Conservation (phyloP, 2,888 invertebrate genomes). For the Parthenolecanium corni region DNA sequence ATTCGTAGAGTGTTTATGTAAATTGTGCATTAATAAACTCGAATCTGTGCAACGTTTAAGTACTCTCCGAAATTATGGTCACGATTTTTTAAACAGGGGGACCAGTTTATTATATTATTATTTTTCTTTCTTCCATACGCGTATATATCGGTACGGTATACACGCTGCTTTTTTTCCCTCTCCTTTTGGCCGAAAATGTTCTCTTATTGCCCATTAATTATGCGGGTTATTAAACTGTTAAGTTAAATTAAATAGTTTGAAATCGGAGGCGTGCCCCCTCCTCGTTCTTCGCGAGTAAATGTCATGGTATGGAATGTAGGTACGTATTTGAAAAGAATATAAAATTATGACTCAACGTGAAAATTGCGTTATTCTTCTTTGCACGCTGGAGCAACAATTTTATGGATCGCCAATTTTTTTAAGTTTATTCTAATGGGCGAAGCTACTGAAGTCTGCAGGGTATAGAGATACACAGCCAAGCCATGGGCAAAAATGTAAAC, state of each 20-base stretch:
- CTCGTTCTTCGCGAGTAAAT: background rate
- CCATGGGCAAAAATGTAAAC: too few relatives aligned
- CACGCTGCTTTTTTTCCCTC: too few relatives aligned
- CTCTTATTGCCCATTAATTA: conserved; percentile 28
- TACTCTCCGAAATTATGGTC: conserved; percentile 26
- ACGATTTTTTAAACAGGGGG: conserved; percentile 22
- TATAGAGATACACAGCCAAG: too few relatives aligned
- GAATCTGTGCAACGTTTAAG: conserved; percentile 27
- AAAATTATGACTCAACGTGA: background rate
- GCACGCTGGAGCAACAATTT: too few relatives aligned
- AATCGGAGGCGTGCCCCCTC: conserved; percentile 22
- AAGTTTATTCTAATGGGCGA: too few relatives aligned
- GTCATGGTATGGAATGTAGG: conserved; percentile 6
- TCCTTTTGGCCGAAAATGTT: conserved; percentile 27
- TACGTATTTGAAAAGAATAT: background rate
- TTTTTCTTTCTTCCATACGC: background rate
- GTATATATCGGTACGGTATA: too few relatives aligned
- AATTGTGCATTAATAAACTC: conserved; percentile 27
- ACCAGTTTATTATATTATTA: conserved; percentile 27
- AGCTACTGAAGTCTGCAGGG: too few relatives aligned
- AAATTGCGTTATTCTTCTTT: too few relatives aligned
- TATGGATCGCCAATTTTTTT: too few relatives aligned
- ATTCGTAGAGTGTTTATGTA: conserved; percentile 25
- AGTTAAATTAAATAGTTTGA: conserved; percentile 26
- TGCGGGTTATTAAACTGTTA: conserved; percentile 27